These are phyloP conservation scores for Toxotes jaculatrix DNA, from an alignment of 2,113 vertebrate genomes.

Conservation along the genomic window DNA sequence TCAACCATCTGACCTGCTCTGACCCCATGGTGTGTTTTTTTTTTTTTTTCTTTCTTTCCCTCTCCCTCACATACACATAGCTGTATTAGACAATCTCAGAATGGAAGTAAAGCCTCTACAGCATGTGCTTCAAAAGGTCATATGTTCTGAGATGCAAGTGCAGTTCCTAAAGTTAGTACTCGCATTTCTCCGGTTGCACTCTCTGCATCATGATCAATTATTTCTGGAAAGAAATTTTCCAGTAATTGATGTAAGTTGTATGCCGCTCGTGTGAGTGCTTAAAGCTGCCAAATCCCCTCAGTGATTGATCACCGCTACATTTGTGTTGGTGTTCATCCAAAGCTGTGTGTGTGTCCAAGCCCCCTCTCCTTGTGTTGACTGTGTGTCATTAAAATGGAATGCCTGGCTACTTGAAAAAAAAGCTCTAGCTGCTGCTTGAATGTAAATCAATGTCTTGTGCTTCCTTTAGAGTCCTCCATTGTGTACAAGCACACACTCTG, in stretches of 20 bases:
- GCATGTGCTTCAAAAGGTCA: neutral
- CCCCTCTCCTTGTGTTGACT: neutral
- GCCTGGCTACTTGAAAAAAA: slow-evolving; percentile 4
- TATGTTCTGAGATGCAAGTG: slow-evolving; percentile 10
- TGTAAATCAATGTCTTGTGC: slow-evolving; percentile 28
- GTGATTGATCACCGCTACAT: slow-evolving; percentile 54
- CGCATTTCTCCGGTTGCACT: slow-evolving; percentile 5
- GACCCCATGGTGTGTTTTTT: slow-evolving; percentile 13
- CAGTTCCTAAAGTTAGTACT: slow-evolving; percentile 12
- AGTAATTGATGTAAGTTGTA: slow-evolving; percentile 26
- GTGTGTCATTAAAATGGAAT: slow-evolving; percentile 37
- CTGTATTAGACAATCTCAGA: neutral
- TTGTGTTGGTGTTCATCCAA: slow-evolving; percentile 30
- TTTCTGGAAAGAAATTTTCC: slow-evolving; percentile 39
- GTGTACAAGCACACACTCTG: neutral
- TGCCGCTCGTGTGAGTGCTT: neutral
- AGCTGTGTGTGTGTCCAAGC: neutral
- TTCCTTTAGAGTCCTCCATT: neutral
- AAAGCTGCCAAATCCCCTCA: slow-evolving; percentile 27
- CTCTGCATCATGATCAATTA: slow-evolving; percentile 43
- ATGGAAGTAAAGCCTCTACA: neutral
- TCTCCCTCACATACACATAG: neutral
- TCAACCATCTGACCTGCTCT: slow-evolving; percentile 26
- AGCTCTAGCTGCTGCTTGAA: neutral
- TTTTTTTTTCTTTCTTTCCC: neutral